Evolutionary conservation across 2,888 invertebrate genomes (phyloP).

Genomic region (Xestobium rufovillosum): DNA sequence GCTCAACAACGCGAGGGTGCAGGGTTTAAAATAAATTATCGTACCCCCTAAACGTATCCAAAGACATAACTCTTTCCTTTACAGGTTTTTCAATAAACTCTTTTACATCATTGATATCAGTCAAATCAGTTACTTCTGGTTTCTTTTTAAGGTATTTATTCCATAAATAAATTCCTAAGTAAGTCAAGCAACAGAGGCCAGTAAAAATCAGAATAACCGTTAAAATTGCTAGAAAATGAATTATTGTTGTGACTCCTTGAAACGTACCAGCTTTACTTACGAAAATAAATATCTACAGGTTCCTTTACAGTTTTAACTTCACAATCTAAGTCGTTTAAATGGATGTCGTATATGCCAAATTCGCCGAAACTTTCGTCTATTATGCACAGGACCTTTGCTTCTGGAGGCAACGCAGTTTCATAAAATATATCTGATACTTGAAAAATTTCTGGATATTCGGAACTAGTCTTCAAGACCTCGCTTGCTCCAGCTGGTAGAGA

Average conservation of each 20-base stretch:
- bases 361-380: slow-evolving; percentile 54
- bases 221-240: slow-evolving; percentile 39
- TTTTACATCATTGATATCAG: slow-evolving; percentile 16
- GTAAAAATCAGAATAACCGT: slow-evolving; percentile 39
- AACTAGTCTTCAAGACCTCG: slow-evolving; percentile 10
- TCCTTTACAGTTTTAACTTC: slow-evolving; percentile 49
- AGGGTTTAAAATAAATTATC: too few species aligned
- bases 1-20: too few species aligned
- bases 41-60: slow-evolving; percentile 79
- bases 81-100: too few species aligned
- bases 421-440: too few species aligned
- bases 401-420: slow-evolving; percentile 4
- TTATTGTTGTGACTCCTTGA: slow-evolving; percentile 13
- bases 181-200: slow-evolving; percentile 28
- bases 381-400: slow-evolving; percentile 51
- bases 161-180: slow-evolving; percentile 21
- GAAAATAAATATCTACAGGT: slow-evolving; percentile 64
- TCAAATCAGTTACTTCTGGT: slow-evolving; percentile 10
- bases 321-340: slow-evolving; percentile 48
- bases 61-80: slow-evolving; percentile 52
- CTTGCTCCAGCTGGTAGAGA: neutral
- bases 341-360: slow-evolving; percentile 65
- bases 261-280: slow-evolving; percentile 46
- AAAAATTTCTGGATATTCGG: slow-evolving; percentile 25
- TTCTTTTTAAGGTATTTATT: slow-evolving; percentile 20